phyloP scores from a whole-genome alignment of 2,797 vertebrate species.

The Malurus leucopterus region DNA sequence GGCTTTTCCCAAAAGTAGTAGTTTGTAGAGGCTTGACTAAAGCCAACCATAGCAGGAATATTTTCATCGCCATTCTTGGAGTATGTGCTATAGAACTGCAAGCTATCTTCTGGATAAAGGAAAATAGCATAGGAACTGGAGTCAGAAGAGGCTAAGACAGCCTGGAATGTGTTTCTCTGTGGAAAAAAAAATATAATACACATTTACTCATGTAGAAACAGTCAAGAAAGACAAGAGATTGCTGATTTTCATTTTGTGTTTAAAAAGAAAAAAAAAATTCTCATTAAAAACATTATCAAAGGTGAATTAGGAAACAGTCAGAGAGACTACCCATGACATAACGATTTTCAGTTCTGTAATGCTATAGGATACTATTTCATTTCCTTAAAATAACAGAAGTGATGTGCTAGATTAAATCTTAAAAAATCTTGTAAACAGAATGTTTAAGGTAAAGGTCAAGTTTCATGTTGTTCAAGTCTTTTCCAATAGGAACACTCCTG shows the following conservation, averaged over 20 bases:
- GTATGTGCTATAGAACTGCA: conserved; percentile 80
- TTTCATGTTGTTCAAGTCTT: neutral
- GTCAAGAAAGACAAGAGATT: neutral
- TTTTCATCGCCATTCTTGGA: conserved; percentile 55
- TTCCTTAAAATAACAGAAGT: neutral
- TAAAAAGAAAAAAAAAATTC: neutral
- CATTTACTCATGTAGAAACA: conserved; percentile 7
- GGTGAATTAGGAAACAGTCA: neutral
- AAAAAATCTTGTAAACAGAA: neutral
- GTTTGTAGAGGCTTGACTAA: conserved; percentile 78
- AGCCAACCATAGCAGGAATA: conserved; percentile 77
- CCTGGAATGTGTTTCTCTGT: conserved; percentile 94
- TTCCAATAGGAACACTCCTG: neutral
- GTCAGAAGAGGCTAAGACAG: conserved; percentile 82
- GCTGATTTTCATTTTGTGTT: neutral
- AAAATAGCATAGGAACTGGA: conserved; percentile 84
- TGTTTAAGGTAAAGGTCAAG: neutral
- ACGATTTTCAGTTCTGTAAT: neutral
- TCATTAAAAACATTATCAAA: neutral
- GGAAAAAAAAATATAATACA: neutral
- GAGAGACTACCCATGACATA: neutral
- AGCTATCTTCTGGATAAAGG: conserved; percentile 83
- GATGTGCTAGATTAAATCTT: neutral
- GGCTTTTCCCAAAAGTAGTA: conserved; percentile 70
- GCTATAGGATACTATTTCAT: neutral